These are phyloP conservation scores for Cricetomys ansorgei DNA, from an alignment of 2,113 vertebrate species.

Conservation along the genomic window DNA sequence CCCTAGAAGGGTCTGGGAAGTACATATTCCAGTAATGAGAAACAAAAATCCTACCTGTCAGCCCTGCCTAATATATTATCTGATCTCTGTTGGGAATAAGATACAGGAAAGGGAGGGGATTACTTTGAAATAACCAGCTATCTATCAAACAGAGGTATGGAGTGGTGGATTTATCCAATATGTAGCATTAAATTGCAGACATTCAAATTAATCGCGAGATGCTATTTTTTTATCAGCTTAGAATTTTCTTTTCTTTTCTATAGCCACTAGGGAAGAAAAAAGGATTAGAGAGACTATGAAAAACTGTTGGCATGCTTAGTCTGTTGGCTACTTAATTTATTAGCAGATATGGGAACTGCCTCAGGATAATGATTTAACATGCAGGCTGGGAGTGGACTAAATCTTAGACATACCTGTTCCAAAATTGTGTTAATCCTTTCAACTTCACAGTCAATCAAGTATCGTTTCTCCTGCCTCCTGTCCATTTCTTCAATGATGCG, in stretches of 20 bases:
- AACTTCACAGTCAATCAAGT: constrained; percentile 98
- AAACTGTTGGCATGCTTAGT: constrained; percentile 49
- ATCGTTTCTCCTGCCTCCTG: constrained; percentile 98
- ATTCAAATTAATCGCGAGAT: constrained; percentile 59
- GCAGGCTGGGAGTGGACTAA: constrained; percentile 32
- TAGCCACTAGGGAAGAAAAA: constrained; percentile 11
- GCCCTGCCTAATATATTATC: constrained; percentile 2
- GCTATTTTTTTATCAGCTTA: constrained; percentile 59
- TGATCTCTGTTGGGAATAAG: not conserved
- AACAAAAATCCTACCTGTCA: not conserved
- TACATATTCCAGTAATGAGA: not conserved
- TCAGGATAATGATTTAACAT: constrained; percentile 61
- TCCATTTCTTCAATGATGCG: constrained; percentile 99
- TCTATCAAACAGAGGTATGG: constrained; percentile 17
- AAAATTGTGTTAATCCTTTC: constrained; percentile 97
- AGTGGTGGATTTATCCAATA: constrained; percentile 59
- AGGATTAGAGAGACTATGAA: constrained; percentile 63
- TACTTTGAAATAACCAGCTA: constrained; percentile 58
- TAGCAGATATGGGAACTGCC: constrained; percentile 56
- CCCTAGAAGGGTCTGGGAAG: not conserved
- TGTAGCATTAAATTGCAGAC: constrained; percentile 46
- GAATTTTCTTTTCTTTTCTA: constrained; percentile 26
- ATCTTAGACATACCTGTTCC: constrained; percentile 92
- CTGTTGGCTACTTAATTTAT: constrained; percentile 71
- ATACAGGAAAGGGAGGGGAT: constrained; percentile 13